Evolutionary conservation across 2,888 invertebrate genomes (phyloP).

Genomic region (Bhutanitis thaidina): DNA sequence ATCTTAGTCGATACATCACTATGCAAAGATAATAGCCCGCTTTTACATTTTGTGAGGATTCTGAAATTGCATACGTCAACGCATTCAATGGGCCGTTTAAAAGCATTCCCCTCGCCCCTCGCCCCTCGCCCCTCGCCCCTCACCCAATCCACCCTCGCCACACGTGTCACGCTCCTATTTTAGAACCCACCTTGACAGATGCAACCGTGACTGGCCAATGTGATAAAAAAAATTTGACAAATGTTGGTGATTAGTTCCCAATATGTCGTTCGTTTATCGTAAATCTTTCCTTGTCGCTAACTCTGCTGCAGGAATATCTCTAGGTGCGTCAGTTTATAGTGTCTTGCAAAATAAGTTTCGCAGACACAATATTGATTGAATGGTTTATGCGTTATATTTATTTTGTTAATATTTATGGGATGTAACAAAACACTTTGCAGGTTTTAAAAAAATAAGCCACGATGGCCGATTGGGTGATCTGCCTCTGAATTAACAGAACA

Average conservation of each 20-base stretch:
- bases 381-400: too few relatives aligned
- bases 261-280: neutral
- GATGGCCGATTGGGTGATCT: too few relatives aligned
- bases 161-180: slow-evolving; percentile 49
- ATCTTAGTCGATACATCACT: neutral
- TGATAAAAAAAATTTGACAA: slow-evolving; percentile 2
- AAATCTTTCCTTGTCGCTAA: neutral
- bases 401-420: too few relatives aligned
- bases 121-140: slow-evolving; percentile 34
- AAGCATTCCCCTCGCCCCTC: slow-evolving; percentile 44
- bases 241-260: neutral
- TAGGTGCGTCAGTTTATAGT: too few relatives aligned
- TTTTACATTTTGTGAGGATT: slow-evolving; percentile 56
- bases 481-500: too few relatives aligned
- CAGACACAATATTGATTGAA: neutral
- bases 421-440: too few relatives aligned
- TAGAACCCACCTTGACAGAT: slow-evolving; percentile 36
- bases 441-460: too few relatives aligned
- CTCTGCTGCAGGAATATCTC: neutral
- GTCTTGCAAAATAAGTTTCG: neutral
- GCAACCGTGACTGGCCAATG: slow-evolving; percentile 11
- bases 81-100: slow-evolving; percentile 62
- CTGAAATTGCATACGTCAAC: slow-evolving; percentile 69
- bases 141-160: too few relatives aligned
- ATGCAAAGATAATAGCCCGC: slow-evolving; percentile 22